Conservation (phyloP, 2,113 vertebrate genomes). For the Callopanchax toddi region DNA sequence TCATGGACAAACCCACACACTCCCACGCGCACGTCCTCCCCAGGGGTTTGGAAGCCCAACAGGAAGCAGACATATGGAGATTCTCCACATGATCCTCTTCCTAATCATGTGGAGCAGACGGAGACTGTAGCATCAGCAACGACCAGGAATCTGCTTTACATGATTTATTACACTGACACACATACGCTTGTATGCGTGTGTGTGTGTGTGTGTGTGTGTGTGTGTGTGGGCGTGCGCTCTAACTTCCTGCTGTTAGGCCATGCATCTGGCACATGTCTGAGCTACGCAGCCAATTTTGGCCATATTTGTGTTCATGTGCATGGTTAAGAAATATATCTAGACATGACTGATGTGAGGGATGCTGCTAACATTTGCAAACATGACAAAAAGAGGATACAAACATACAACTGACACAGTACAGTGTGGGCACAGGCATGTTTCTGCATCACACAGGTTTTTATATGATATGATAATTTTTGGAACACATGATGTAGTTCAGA, state of each 20-base stretch:
- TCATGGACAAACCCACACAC: constrained; percentile 7
- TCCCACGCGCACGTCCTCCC: constrained; percentile 33
- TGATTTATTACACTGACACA: constrained; percentile 74
- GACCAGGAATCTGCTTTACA: constrained; percentile 73
- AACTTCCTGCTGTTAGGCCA: constrained; percentile 26
- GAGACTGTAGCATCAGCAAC: constrained; percentile 73
- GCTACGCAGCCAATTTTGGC: constrained; percentile 9
- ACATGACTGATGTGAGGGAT: neutral
- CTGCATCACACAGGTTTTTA: neutral
- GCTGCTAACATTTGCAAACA: constrained; percentile 10
- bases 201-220: constrained; percentile 4
- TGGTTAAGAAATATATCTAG: constrained; percentile 3
- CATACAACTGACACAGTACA: neutral
- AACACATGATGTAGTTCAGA: too few species aligned
- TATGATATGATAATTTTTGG: too few species aligned
- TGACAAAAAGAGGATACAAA: neutral
- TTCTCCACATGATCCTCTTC: constrained; percentile 71
- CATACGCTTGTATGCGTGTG: constrained; percentile 28
- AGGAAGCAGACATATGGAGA: constrained; percentile 72
- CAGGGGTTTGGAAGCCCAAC: constrained; percentile 52
- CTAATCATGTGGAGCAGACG: constrained; percentile 75
- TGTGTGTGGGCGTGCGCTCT: constrained; percentile 3
- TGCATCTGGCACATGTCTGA: constrained; percentile 33
- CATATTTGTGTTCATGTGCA: constrained; percentile 7
- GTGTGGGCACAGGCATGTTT: too few species aligned